Base-by-base conservation (phyloP, 1,140 invertebrate species). In the Venustaconcha ellipsiformis region DNA sequence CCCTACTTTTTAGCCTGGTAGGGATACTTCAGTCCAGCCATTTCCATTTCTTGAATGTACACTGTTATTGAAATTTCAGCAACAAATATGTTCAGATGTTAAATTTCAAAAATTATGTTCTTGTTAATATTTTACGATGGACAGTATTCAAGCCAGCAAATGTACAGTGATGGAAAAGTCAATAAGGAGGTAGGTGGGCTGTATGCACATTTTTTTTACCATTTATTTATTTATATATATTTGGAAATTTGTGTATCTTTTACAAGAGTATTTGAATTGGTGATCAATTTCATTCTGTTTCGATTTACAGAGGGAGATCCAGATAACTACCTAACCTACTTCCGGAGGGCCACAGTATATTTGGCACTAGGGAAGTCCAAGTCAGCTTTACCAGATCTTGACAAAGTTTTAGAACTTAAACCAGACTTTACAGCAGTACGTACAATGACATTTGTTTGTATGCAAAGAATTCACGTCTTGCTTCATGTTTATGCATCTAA, bases 301-400 rank as follows among this genome's bases (percentile, higher is more conserved):
- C 83, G 72, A 82, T 82, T 92, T 92, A 11, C 89, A 98, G 97
- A 99, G 91, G 96, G 95, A 20, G 98, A 99, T 92, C 96, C 97
- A 57, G 93, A 93, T 70, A 99, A 99, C 91, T 99, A 99, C 90
- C 92, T 99, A 85, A 98, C 96, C 72, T 97, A 90, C 71, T 92
- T 91, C 80, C 84, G 90, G 74, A 92, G 98, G 86, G 98, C 97
- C 17, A 99, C 98, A 14, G 97, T 99, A 1, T 99, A 97, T 89
- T 92, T 99, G 88, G 98, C 97, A 14, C 91, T 99, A 78, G 97
- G 97, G 56, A 99, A 98, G 92, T 95, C 97, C 0, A 97, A 97
- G 85, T 95, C 97, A 86, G 98, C 98, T 14, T 90, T 99, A 17
- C 93, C 94, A 84, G 99, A 99, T 91, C 94, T 99, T 82, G 94